Evolutionary conservation across 2,888 invertebrate genomes (phyloP), one percentile per base, ranked within the genome.

Genomic region (Agriotes lineatus): DNA sequence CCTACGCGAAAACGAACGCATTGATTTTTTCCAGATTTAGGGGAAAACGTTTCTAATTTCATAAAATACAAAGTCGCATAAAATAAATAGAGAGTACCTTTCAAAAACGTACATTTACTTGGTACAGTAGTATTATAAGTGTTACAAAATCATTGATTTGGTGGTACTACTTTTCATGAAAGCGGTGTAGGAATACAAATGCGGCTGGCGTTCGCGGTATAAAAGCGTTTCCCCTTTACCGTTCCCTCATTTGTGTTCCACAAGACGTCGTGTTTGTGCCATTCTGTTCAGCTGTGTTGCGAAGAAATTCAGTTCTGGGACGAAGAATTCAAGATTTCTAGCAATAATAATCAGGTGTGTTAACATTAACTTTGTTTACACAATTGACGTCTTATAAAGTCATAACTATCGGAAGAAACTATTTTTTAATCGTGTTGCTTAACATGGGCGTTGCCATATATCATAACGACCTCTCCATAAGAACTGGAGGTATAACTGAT

Each of bases 401-500:
- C 3, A 9, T 45, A 45, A 52, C n/a, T 18, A 20, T 52, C 35
- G 33, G 33, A 16, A 35, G 35, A 35, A 19, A 14, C 35, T 35
- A 10, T 10, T 56, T 35, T 56, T 12, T n/a, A n/a, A 59, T 19
- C 14, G 10, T 42, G 25, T 44, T n/a, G 12, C 7, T 48, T 58
- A 61, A 57, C 45, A 81, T 81, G 80, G 79, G 79, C 71, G 77
- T 75, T 66, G 74, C 69, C 19, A 22, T 74, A 42, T 64, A 65
- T 62, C 18, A 7, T 14, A 39, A 54, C 45, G 22, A 44, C 30
- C 25, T 20, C 39, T 19, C 48, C 0, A 2, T 52, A 52, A 88
- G 87, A 86, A 86, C 87, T 33, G 86, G 86, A 82, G 87, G 88
- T 80, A 83, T 89, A 74, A 84, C 85, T 77, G 86, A 88, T 76